Percentiles rank a stretch among this genome's conserved stretches.
phyloP scores from a whole-genome alignment of 2,888 invertebrate species.

The Orthosia incerta region DNA sequence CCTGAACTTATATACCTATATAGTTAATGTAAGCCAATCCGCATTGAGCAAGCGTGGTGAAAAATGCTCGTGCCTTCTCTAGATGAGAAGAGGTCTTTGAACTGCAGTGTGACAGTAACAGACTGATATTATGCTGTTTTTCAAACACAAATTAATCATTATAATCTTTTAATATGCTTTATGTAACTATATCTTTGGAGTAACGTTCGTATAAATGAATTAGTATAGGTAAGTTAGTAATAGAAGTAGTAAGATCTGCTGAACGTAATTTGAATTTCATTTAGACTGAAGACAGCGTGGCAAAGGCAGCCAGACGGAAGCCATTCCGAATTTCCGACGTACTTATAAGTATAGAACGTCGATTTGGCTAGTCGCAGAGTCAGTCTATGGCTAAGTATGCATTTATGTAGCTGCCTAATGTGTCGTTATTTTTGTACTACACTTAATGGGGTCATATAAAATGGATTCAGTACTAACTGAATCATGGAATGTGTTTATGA shows the following conservation, averaged over 20 bases:
- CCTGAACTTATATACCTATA: no score
- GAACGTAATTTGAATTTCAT: constrained; percentile 41
- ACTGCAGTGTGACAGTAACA: no score
- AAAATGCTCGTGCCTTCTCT: no score
- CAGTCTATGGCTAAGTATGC: constrained; percentile 7
- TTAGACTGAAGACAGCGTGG: constrained; percentile 31
- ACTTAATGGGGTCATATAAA: neutral
- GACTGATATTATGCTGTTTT: no score
- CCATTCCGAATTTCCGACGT: constrained; percentile 44
- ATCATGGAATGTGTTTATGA: neutral
- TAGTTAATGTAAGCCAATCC: no score
- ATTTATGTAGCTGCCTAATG: constrained; percentile 17
- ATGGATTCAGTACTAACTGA: neutral
- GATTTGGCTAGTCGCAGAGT: constrained; percentile 39
- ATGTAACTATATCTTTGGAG: no score
- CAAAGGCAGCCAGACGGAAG: constrained; percentile 53
- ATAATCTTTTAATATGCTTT: no score
- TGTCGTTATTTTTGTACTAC: neutral
- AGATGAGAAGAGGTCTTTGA: no score
- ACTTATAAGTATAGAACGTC: constrained; percentile 18
- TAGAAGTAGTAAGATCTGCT: neutral
- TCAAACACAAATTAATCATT: no score
- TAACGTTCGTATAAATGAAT: no score
- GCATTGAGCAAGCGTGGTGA: no score
- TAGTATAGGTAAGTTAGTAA: neutral